Evolutionary conservation across 2,113 vertebrate genomes (phyloP).

Genomic region (Oreochromis spilurus): DNA sequence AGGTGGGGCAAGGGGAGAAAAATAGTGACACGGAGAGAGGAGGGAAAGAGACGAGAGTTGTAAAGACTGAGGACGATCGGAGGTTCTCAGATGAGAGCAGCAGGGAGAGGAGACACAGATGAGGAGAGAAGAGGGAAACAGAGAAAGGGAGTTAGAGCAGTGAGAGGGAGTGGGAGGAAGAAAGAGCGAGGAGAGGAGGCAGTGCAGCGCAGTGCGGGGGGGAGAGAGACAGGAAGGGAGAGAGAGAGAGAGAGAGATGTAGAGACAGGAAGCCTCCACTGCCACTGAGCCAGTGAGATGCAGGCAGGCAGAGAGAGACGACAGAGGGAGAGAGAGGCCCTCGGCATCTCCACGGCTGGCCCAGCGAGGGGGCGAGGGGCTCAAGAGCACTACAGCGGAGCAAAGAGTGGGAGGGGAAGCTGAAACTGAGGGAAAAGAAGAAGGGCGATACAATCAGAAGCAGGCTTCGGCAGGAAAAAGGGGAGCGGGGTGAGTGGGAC

Average conservation of each 20-base stretch:
- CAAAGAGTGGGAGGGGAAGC: constrained; percentile 35
- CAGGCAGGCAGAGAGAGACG: constrained; percentile 50
- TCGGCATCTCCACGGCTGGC: constrained; percentile 30
- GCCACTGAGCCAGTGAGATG: constrained; percentile 58
- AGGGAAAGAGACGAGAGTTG: constrained; percentile 20
- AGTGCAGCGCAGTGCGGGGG: constrained; percentile 57
- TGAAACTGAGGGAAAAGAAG: neutral
- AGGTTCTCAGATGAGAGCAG: constrained; percentile 44
- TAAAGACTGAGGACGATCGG: constrained; percentile 41
- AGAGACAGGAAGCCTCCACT: constrained; percentile 60
- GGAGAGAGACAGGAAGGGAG: neutral
- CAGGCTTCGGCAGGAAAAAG: constrained; percentile 9
- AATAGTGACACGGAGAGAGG: constrained; percentile 7
- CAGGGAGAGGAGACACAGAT: constrained; percentile 19
- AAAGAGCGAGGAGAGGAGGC: constrained; percentile 65
- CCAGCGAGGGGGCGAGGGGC: constrained; percentile 37
- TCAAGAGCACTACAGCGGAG: constrained; percentile 32
- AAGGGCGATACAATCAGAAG: constrained; percentile 27
- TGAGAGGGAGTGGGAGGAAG: constrained; percentile 65
- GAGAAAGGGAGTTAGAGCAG: constrained; percentile 59
- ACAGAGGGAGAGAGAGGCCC: constrained; percentile 26
- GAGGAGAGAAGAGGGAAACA: constrained; percentile 45
- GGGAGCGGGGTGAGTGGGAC: constrained; percentile 30
- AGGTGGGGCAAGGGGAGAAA: constrained; percentile 10
- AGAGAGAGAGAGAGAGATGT: constrained; percentile 33